phyloP scores from a whole-genome alignment of 2,888 invertebrate species.

The Xylota sylvarum region DNA sequence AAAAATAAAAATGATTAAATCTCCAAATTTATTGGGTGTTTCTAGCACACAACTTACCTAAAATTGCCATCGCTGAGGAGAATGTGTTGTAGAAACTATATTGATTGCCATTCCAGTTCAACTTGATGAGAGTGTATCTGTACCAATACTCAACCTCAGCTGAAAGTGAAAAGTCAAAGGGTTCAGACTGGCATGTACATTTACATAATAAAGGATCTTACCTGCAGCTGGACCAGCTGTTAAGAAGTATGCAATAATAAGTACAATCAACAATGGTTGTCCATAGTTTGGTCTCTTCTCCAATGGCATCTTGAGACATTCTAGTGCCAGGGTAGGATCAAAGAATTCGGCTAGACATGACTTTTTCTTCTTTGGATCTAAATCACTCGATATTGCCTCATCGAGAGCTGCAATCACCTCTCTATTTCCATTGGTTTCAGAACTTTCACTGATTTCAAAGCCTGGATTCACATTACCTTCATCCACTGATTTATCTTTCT shows the following conservation, averaged over 20 bases:
- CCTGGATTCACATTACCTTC: slow-evolving; percentile 80
- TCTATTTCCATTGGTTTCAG: slow-evolving; percentile 78
- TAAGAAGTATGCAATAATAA: slow-evolving; percentile 82
- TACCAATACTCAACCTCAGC: slow-evolving; percentile 84
- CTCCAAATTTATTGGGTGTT: not conserved
- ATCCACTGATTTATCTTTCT: slow-evolving; percentile 45
- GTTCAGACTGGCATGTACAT: not conserved
- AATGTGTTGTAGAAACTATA: slow-evolving; percentile 83
- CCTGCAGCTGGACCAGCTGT: slow-evolving; percentile 82
- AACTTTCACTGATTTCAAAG: slow-evolving; percentile 80
- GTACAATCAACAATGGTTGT: slow-evolving; percentile 80
- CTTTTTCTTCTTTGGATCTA: slow-evolving; percentile 71
- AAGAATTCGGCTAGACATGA: slow-evolving; percentile 82
- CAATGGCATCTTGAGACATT: slow-evolving; percentile 82
- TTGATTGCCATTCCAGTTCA: slow-evolving; percentile 84
- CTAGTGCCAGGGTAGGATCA: slow-evolving; percentile 83
- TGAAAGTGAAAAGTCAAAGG: slow-evolving; percentile 16
- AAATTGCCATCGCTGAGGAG: slow-evolving; percentile 81
- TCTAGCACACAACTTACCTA: slow-evolving; percentile 77
- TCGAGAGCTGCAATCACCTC: slow-evolving; percentile 82
- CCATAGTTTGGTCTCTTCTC: slow-evolving; percentile 82
- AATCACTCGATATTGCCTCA: slow-evolving; percentile 71
- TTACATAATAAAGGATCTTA: slow-evolving; percentile 14
- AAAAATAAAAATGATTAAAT: slow-evolving; percentile 46
- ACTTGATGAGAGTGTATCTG: slow-evolving; percentile 81